Evolutionary conservation across 2,888 invertebrate genomes (phyloP).

Genomic region (Aquatica leii): DNA sequence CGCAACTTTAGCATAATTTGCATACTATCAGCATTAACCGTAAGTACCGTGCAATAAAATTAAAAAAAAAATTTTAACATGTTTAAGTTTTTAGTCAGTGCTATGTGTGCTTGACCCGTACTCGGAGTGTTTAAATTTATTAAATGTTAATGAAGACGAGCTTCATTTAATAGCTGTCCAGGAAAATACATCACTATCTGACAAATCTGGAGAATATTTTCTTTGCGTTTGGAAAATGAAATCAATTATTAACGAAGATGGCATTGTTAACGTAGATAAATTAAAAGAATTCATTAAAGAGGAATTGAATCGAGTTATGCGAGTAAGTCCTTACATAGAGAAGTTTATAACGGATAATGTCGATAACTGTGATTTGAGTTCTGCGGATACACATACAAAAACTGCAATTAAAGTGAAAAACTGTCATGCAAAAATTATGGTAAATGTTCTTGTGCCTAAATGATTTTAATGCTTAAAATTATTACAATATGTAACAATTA

Average conservation of each 20-base stretch:
- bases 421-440: slow-evolving; percentile 4
- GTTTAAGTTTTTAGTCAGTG: too few relatives aligned
- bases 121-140: background rate
- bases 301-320: background rate
- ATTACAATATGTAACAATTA: too few relatives aligned
- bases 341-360: background rate
- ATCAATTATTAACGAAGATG: background rate
- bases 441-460: background rate
- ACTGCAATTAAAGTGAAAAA: slow-evolving; percentile 6
- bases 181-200: background rate
- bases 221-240: slow-evolving; percentile 2
- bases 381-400: background rate
- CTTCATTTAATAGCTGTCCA: background rate
- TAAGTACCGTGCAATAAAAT: too few relatives aligned
- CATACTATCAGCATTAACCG: too few relatives aligned
- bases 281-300: background rate
- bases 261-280: background rate
- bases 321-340: background rate
- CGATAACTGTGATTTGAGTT: background rate
- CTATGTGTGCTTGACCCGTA: background rate
- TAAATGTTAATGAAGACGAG: background rate
- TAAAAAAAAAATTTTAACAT: too few relatives aligned
- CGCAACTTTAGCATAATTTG: too few relatives aligned
- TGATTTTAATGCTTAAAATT: too few relatives aligned
- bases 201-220: background rate